phyloP scores from a whole-genome alignment of 1,140 invertebrate species.

The Calephelis nemesis region DNA sequence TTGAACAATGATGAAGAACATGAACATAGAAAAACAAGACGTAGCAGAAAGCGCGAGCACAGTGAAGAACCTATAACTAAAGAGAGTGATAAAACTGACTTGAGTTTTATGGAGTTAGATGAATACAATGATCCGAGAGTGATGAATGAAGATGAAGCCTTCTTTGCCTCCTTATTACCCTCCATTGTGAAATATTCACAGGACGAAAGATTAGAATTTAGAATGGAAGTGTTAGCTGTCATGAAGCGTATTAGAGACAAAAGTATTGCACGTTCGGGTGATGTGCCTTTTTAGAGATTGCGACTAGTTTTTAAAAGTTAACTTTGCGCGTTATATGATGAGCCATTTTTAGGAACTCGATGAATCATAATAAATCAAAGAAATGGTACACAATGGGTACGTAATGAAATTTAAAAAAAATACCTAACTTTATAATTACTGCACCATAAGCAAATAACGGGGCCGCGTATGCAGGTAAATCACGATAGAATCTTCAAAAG shows the following conservation, averaged over 20 bases:
- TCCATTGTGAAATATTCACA: slow-evolving; percentile 65
- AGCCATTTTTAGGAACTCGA: too few relatives aligned
- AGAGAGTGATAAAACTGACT: slow-evolving; percentile 33
- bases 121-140: slow-evolving; percentile 50
- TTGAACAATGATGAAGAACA: slow-evolving; percentile 17
- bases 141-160: slow-evolving; percentile 73
- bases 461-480: too few relatives aligned
- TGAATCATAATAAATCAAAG: too few relatives aligned
- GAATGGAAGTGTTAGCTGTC: slow-evolving; percentile 61
- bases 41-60: slow-evolving; percentile 22
- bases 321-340: too few relatives aligned
- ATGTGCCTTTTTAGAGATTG: background rate
- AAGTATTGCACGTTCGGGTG: slow-evolving; percentile 37
- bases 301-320: too few relatives aligned
- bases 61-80: slow-evolving; percentile 22
- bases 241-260: slow-evolving; percentile 66
- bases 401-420: too few relatives aligned
- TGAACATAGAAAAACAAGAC: slow-evolving; percentile 33
- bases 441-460: too few relatives aligned
- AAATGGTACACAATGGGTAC: too few relatives aligned
- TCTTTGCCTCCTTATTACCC: slow-evolving; percentile 66
- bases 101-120: slow-evolving; percentile 53
- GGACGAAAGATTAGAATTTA: slow-evolving; percentile 65
- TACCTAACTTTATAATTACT: too few relatives aligned
- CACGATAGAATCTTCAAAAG: too few relatives aligned